Evolutionary conservation across 1,140 invertebrate genomes (phyloP), one percentile per base, ranked within the genome.

Genomic region (Campodea augens): DNA sequence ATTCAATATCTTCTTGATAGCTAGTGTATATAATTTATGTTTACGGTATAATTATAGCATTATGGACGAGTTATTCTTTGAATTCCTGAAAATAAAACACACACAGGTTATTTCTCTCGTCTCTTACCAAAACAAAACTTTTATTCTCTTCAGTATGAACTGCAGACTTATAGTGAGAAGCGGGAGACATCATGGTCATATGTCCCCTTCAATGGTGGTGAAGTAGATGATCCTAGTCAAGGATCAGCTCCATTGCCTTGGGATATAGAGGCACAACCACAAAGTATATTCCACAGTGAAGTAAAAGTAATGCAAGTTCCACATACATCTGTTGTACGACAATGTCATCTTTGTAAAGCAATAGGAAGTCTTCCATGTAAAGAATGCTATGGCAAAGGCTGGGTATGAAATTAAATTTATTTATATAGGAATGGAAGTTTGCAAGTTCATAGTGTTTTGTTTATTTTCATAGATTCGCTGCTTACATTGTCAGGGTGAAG

Each of bases 91-190:
- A 19, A 7, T 10, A 10, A 7, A 7, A 19, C 10, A 5, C 10
- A 13, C 7, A 7, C 7, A 24, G 20, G 5, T 12, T 23, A 18
- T 13, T 5, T 22, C 13, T 7, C 10, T 12, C 4, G 19, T 20
- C 13, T 42, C 4, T 13, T 23, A 12, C 25, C 13, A 20, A 36
- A 15, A 36, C 10, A 19, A 21, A 23, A n/a, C 36, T 5, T 39
- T 25, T 15, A n/a, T n/a, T 38, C 10, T 24, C 49, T 49, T 15
- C 54, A 74, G 68, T 74, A 74, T 49, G 62, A 68, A 18, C 54
- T 74, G 46, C 68, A 74, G 52, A 71, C 68, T n/a, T 74, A 71
- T 54, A 68, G 67, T 7, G 71, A 74, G 52, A 66, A 65, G 25
- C 56, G 72, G 19, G 63, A 68, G 41, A 68, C 68, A 10, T 54